These are phyloP conservation scores for Achroia grisella DNA, from an alignment of 1,140 invertebrate species.

Conservation along the genomic window DNA sequence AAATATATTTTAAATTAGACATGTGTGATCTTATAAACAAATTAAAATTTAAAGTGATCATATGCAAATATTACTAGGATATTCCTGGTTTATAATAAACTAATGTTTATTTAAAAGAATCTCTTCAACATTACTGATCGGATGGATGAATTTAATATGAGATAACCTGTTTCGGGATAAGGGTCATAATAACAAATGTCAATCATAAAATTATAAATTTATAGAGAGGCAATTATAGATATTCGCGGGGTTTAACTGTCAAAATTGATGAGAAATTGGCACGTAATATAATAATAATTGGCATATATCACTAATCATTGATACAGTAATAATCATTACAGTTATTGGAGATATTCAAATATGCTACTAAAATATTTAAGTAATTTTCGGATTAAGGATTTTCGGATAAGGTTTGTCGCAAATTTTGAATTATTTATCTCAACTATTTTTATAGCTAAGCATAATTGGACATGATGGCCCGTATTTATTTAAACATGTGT, in stretches of 20 bases:
- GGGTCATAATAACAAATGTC: conserved; percentile 38
- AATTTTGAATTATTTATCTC: no score
- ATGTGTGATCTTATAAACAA: no score
- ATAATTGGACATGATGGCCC: no score
- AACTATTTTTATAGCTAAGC: no score
- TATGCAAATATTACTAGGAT: neutral
- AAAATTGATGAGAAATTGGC: conserved; percentile 49
- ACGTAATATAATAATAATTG: conserved; percentile 37
- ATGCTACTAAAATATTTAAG: no score
- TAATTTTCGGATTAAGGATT: no score
- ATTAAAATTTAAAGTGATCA: neutral
- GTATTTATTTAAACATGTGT: no score
- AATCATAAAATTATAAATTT: conserved; percentile 53
- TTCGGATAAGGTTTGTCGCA: no score
- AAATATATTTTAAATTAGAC: no score
- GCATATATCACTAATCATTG: conserved; percentile 57
- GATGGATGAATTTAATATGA: conserved; percentile 38
- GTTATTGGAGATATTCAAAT: no score
- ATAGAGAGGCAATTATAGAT: conserved; percentile 18
- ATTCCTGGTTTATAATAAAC: conserved; percentile 2
- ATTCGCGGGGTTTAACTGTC: conserved; percentile 29
- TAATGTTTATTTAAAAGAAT: conserved; percentile 11
- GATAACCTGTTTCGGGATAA: conserved; percentile 40
- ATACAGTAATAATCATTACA: conserved; percentile 14
- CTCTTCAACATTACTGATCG: conserved; percentile 9